Conservation (phyloP, 2,797 vertebrate genomes). For the Gymnoscopelus microlampas region DNA sequence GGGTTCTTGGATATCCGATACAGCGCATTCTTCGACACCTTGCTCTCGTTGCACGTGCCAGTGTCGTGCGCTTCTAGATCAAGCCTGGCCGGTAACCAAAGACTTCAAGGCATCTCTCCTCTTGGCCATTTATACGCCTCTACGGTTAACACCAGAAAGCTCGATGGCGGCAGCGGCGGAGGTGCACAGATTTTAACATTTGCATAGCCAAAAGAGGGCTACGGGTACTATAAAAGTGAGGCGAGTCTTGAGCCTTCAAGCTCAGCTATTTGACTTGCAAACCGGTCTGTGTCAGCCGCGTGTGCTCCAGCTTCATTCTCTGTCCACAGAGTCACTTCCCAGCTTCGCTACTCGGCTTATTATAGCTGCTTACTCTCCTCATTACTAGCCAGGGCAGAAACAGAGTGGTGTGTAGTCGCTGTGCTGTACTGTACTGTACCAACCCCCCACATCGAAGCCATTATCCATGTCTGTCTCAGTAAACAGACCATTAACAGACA, state of each 20-base stretch:
- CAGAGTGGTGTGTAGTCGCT: slow-evolving; percentile 55
- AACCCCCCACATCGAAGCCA: slow-evolving; percentile 71
- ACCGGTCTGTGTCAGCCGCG: slow-evolving; percentile 63
- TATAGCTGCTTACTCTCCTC: slow-evolving; percentile 40
- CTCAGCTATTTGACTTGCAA: slow-evolving; percentile 80
- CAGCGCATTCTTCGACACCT: slow-evolving; percentile 43
- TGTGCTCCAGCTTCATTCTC: slow-evolving; percentile 49
- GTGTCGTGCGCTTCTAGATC: slow-evolving; percentile 49
- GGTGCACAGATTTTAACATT: slow-evolving; percentile 67
- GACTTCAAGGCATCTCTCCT: slow-evolving; percentile 40
- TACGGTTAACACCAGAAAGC: slow-evolving; percentile 48
- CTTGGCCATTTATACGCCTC: slow-evolving; percentile 49
- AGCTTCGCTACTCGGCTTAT: slow-evolving; percentile 38
- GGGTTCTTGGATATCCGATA: slow-evolving; percentile 62
- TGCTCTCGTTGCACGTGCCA: slow-evolving; percentile 38
- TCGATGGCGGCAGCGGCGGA: slow-evolving; percentile 39
- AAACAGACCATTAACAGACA: slow-evolving; percentile 81
- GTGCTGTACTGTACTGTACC: slow-evolving; percentile 40
- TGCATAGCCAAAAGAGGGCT: slow-evolving; percentile 76
- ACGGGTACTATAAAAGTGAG: slow-evolving; percentile 48
- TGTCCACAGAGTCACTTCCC: slow-evolving; percentile 31
- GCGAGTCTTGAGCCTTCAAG: slow-evolving; percentile 36
- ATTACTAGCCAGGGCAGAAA: slow-evolving; percentile 67
- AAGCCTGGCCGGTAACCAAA: slow-evolving; percentile 42
- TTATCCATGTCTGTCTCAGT: slow-evolving; percentile 76